Conservation (phyloP, 2,888 invertebrate species). For the Cyclophora punctaria region DNA sequence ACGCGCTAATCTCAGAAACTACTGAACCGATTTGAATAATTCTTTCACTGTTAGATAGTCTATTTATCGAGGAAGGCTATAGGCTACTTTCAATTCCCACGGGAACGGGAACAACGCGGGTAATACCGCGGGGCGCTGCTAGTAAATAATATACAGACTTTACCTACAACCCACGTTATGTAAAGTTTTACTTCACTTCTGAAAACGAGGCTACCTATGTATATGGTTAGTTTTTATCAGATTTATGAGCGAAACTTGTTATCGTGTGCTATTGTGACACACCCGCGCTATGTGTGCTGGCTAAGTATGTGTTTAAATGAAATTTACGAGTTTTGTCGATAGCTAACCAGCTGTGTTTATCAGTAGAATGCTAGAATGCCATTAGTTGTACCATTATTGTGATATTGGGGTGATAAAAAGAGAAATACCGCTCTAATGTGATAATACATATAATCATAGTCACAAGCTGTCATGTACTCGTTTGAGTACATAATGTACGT, state of each 20-base stretch:
- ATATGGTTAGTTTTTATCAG: slow-evolving; percentile 16
- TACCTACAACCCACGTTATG: no score
- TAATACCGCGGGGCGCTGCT: no score
- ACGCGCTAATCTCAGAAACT: no score
- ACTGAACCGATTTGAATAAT: no score
- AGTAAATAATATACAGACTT: no score
- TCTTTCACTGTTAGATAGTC: no score
- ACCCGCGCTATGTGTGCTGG: not conserved
- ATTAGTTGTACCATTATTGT: not conserved
- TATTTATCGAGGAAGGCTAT: no score
- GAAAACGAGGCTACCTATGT: slow-evolving; percentile 8
- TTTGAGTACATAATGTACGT: not conserved
- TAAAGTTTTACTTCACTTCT: not conserved
- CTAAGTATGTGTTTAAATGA: not conserved
- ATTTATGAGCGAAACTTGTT: slow-evolving; percentile 12
- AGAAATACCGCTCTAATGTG: not conserved
- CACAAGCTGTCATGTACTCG: no score
- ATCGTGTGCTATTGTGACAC: slow-evolving; percentile 10
- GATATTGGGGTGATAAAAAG: not conserved
- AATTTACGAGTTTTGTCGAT: not conserved
- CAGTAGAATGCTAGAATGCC: not conserved
- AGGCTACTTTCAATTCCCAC: no score
- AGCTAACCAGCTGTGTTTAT: not conserved
- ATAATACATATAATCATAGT: not conserved
- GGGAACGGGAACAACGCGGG: no score